phyloP scores from a whole-genome alignment of 2,888 invertebrate species.

The Macrophya annulata region DNA sequence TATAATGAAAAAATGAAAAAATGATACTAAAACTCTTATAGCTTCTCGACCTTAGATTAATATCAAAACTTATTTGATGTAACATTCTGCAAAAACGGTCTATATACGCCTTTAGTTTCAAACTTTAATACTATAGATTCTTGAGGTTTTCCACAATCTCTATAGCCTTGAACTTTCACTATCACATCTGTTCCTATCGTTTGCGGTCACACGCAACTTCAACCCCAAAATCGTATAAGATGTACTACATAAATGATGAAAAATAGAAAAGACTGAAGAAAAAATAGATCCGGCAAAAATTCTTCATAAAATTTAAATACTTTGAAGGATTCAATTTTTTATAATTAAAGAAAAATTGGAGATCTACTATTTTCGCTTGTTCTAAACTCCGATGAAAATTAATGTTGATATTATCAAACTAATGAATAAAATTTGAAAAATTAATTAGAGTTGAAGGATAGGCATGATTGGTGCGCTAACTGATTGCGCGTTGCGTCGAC shows the following conservation, averaged over 20 bases:
- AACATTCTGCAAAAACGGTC: not conserved
- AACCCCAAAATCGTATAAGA: not conserved
- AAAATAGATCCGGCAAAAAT: not conserved
- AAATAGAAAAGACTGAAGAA: not conserved
- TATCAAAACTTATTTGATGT: not conserved
- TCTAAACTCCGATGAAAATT: no score
- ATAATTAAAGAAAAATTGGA: no score
- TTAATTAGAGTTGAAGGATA: not conserved
- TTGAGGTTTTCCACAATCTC: not conserved
- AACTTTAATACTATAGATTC: not conserved
- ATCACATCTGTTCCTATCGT: not conserved
- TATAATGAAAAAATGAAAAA: not conserved
- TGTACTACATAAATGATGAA: not conserved
- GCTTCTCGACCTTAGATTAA: not conserved
- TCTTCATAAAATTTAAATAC: no score
- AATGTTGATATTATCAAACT: not conserved
- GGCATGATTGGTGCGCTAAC: not conserved
- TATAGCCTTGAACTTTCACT: not conserved
- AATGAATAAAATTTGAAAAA: not conserved
- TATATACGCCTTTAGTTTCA: not conserved
- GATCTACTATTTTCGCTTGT: no score
- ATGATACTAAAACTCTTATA: not conserved
- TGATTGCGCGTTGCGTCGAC: constrained; percentile 28
- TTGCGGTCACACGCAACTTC: not conserved
- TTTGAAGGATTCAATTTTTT: no score